Conservation (phyloP, 2,113 vertebrate species). For the Falcunculus frontatus region DNA sequence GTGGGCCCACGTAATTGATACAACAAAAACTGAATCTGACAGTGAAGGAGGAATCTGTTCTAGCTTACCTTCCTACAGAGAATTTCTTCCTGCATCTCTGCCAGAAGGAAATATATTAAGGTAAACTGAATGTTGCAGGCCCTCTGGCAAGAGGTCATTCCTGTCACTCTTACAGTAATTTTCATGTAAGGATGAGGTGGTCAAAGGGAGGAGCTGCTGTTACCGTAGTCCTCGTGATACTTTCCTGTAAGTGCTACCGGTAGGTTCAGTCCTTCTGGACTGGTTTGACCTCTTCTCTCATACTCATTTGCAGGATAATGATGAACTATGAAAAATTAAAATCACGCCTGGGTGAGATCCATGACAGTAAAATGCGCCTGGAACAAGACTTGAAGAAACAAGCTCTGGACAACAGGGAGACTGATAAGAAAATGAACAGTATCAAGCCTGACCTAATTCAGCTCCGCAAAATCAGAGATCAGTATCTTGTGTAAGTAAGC, state of each 20-base stretch:
- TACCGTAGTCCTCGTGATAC: neutral
- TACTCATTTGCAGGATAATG: conserved; percentile 80
- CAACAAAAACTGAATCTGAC: neutral
- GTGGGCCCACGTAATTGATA: neutral
- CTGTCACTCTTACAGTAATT: neutral
- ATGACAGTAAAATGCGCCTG: conserved; percentile 90
- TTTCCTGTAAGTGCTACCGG: neutral
- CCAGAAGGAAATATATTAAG: neutral
- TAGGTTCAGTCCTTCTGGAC: neutral
- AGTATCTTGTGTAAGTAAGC: conserved; percentile 90
- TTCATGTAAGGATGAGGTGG: neutral
- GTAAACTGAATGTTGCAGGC: neutral
- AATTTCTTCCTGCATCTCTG: neutral
- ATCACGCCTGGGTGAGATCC: conserved; percentile 91
- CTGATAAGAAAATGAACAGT: conserved; percentile 94
- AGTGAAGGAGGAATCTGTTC: neutral
- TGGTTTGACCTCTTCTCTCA: neutral
- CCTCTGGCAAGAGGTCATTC: neutral
- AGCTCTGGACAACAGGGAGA: conserved; percentile 93
- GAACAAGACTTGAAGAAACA: conserved; percentile 93
- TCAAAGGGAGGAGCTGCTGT: neutral
- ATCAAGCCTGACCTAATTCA: conserved; percentile 94
- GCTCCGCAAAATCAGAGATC: conserved; percentile 92
- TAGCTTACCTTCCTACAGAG: neutral
- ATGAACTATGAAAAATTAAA: conserved; percentile 95